Evolutionary conservation across 1,140 invertebrate genomes (phyloP).

Genomic region (Sarcophaga bullata): DNA sequence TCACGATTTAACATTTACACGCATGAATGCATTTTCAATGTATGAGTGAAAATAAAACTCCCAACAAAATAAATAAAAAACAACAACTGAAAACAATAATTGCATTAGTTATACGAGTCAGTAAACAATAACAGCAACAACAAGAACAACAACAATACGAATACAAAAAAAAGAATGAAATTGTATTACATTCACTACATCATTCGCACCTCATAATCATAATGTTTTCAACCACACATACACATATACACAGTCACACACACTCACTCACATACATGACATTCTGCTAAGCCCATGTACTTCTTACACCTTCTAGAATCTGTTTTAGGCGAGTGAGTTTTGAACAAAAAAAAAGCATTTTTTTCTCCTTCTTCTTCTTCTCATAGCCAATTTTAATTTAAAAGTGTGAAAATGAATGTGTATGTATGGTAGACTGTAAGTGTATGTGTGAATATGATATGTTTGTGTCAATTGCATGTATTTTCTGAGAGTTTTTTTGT

Average conservation of each 20-base stretch:
- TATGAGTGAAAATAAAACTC: neutral
- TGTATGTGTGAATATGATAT: too few species aligned
- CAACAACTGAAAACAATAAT: neutral
- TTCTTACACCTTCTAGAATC: too few species aligned
- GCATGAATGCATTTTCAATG: neutral
- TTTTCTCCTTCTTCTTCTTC: neutral
- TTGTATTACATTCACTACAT: slow-evolving; percentile 20
- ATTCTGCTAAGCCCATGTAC: neutral
- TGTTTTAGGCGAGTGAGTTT: too few species aligned
- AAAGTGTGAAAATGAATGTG: too few species aligned
- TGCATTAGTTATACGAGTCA: neutral
- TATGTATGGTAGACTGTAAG: too few species aligned
- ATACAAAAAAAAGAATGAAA: too few species aligned
- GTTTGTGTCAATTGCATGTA: too few species aligned
- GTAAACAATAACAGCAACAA: neutral
- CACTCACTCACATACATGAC: neutral
- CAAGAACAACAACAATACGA: neutral
- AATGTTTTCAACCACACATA: slow-evolving; percentile 7
- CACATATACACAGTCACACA: neutral
- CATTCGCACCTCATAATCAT: slow-evolving; percentile 40
- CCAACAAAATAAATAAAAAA: neutral
- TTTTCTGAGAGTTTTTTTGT: too few species aligned
- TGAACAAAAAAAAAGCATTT: too few species aligned
- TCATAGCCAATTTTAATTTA: neutral
- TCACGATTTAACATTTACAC: neutral